Evolutionary conservation across 2,888 invertebrate genomes (phyloP), one percentile per base, ranked within the genome.

Genomic region (Caenorhabditis sinica): DNA sequence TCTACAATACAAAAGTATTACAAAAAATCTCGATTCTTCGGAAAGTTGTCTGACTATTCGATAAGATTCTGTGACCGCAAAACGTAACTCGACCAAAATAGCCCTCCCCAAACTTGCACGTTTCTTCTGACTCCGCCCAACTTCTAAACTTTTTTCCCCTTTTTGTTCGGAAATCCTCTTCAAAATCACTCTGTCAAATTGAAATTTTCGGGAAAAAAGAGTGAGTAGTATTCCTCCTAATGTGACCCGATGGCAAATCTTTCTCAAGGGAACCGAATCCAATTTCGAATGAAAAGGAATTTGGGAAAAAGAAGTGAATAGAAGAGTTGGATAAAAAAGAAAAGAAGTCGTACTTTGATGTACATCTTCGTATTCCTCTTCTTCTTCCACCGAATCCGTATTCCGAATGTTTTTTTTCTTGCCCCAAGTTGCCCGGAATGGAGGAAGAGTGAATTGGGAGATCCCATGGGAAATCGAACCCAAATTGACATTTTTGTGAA

Each of bases 181-280:
- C 58, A 60, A 76, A 76, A 76, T 76, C 76, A 76, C 68, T 76
- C 68, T 76, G 76, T 69, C 68, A 76, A 76, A 68, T 76, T 60
- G 68, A 58, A 60, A 69, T 45, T 58, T 58, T 30, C 60, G 65
- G 66, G 43, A 25, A 23, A 40, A 58, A 25, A 28, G 5, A 36
- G 23, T 23, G 45, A 73, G 73, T 36, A 73, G 61, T 25, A 20
- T 69, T 28, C 8, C n/a, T 45, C 33, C 63, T 74, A 74, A 74
- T 65, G 74, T 74, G 63, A 65, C 65, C 75, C 56, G 51, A 28
- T 33, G 63, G 36, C 13, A 58, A 45, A 60, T n/a, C 63, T 63
- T 45, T 61, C 65, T 65, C 65, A 53, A 49, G 65, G 68, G 58
- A 69, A 43, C 56, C 15, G 60, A 81, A 81, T 69, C 72, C 66